Base-by-base conservation (phyloP, 2,113 vertebrate species). In the Heptranchias perlo region DNA sequence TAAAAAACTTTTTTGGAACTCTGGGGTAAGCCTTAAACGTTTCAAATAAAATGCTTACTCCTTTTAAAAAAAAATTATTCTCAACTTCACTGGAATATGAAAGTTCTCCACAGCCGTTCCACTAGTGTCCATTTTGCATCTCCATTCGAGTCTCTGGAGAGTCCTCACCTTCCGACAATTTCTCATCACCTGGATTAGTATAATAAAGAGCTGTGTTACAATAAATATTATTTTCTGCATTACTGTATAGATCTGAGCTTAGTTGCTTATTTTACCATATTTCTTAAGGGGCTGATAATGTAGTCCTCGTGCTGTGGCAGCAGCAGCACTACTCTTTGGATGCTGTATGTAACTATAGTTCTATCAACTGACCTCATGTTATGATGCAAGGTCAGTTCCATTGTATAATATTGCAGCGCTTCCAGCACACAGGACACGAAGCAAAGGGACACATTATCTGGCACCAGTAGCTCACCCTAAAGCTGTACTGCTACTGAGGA, bases 91-190 rank as follows among this genome's bases (percentile, higher is more conserved):
- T 93, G n/a, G 28, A 95, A 95, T 95, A 47, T 35, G 52, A 67
- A 95, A 52, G 35, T 39, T 69, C 65, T 94, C 39, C 65, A 44
- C 10, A 5, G 65, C 93, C 69, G 65, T 4, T 95, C 65, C 94
- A 95, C 64, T 95, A 95, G 23, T 95, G 94, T 47, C 65, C 94
- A 47, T 95, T 95, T 73, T 95, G 94, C 47, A 95, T 95, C 94
- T 98, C 98, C 97, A 98, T 97, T 25, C 97, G 97, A 96, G 98
- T 98, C 97, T 98, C 98, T 96, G 98, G 98, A 97, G 96, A 97
- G 96, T 99, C 99, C 31, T 99, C 99, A 78, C 97, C 98, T 96
- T 99, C 99, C 35, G 98, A 98, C 96, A 98, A 98, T 94, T 99
- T 99, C 96, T 99, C 99, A 91, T 99, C 99, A 97, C 99, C 99